A percentile compares a stretch with the other conserved stretches of the same genome.
phyloP scores from a whole-genome alignment of 2,888 invertebrate species.

The Platynereis dumerilii region DNA sequence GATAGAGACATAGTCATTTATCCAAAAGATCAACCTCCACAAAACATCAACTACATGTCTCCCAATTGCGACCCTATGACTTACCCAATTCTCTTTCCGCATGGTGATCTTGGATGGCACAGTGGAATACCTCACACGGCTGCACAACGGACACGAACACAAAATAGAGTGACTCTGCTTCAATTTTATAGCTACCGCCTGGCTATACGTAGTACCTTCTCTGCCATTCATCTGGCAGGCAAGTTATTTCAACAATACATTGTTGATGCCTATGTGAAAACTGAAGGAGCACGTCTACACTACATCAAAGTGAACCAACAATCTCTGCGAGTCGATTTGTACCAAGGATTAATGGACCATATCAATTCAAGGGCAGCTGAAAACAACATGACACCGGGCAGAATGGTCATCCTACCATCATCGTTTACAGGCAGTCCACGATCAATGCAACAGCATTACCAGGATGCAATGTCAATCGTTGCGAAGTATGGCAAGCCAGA shows the following conservation, averaged over 20 bases:
- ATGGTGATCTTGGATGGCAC: neutral
- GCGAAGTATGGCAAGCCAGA: no score
- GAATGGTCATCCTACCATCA: no score
- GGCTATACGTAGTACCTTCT: neutral
- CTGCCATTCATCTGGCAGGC: neutral
- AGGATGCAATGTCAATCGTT: no score
- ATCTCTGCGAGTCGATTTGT: neutral
- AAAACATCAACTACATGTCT: neutral
- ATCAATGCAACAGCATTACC: neutral
- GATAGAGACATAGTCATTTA: neutral
- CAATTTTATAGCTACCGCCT: slow-evolving; percentile 1
- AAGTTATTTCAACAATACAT: neutral
- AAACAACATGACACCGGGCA: no score
- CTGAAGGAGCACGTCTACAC: neutral
- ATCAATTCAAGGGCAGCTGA: neutral
- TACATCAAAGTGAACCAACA: neutral
- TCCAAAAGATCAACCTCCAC: neutral
- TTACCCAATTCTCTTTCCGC: slow-evolving; percentile 1
- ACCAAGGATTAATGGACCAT: neutral
- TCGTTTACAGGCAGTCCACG: no score
- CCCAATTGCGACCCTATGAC: neutral
- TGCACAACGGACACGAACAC: neutral
- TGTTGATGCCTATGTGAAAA: neutral
- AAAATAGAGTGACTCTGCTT: neutral
- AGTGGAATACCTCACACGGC: neutral